A percentile compares a stretch with the other conserved stretches of the same genome.
These are phyloP conservation scores for Latrodectus geometricus DNA, from an alignment of 1,140 invertebrate species.

Conservation along the genomic window DNA sequence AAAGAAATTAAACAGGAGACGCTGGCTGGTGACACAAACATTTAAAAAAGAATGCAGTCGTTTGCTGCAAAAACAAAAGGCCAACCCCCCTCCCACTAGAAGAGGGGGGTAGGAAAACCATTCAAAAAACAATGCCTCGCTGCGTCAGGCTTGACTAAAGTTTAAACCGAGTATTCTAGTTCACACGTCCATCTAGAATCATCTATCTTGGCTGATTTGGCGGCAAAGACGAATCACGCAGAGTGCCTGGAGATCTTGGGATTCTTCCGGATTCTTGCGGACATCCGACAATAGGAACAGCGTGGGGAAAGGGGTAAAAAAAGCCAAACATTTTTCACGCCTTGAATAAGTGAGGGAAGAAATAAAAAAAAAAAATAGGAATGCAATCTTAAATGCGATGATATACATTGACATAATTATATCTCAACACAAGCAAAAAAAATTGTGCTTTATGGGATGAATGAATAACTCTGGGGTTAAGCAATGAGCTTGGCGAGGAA, in stretches of 20 bases:
- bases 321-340: background rate
- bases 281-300: background rate
- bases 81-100: background rate
- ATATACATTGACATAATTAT: background rate
- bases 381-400: background rate
- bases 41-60: background rate
- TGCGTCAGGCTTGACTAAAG: slow-evolving; percentile 21
- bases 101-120: background rate
- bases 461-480: no score
- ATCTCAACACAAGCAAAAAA: background rate
- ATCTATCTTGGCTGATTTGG: slow-evolving; percentile 8
- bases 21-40: background rate
- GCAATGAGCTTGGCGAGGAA: no score
- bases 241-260: slow-evolving; percentile 24
- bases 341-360: background rate
- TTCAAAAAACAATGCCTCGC: slow-evolving; percentile 20
- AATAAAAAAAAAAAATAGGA: background rate
- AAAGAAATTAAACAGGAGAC: slow-evolving; percentile 22
- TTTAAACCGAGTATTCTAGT: slow-evolving; percentile 57
- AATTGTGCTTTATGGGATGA: background rate
- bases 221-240: slow-evolving; percentile 31
- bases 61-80: background rate
- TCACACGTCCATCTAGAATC: slow-evolving; percentile 49
- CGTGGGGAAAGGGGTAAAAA: background rate
- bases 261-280: slow-evolving; percentile 38